phyloP scores from a whole-genome alignment of 2,113 vertebrate species.

The Eonycteris spelaea region DNA sequence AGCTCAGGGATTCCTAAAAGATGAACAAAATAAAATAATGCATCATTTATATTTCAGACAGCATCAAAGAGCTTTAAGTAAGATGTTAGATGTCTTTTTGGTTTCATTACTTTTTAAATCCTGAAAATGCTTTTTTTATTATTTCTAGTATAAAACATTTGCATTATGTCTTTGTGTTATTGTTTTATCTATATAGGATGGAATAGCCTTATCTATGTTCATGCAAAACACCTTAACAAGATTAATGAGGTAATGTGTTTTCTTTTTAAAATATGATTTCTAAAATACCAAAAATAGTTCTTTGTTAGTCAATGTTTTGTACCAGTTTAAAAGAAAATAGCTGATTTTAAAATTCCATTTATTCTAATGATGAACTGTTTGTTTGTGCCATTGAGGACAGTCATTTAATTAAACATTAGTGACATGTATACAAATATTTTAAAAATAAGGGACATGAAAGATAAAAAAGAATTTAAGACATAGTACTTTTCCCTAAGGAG shows the following conservation, averaged over 20 bases:
- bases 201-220: slow-evolving; percentile 95
- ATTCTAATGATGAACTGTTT: background rate
- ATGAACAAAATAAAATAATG: background rate
- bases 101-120: slow-evolving; percentile 20
- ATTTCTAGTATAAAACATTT: background rate
- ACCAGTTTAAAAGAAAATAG: slow-evolving; percentile 11
- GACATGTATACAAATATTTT: background rate
- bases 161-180: background rate
- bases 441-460: background rate
- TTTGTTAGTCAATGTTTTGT: background rate
- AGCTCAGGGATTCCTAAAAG: background rate
- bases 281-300: background rate
- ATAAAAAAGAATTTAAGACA: background rate
- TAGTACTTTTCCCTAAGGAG: background rate
- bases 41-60: background rate
- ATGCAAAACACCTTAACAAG: slow-evolving; percentile 96
- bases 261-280: slow-evolving; percentile 29
- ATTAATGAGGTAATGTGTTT: slow-evolving; percentile 89
- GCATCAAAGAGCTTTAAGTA: background rate
- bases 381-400: background rate
- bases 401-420: background rate
- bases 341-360: slow-evolving; percentile 11
- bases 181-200: slow-evolving; percentile 91
- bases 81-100: background rate
- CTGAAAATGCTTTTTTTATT: background rate